Evolutionary conservation across 2,797 vertebrate genomes (phyloP).

Genomic region (Pteronotus mesoamericanus): DNA sequence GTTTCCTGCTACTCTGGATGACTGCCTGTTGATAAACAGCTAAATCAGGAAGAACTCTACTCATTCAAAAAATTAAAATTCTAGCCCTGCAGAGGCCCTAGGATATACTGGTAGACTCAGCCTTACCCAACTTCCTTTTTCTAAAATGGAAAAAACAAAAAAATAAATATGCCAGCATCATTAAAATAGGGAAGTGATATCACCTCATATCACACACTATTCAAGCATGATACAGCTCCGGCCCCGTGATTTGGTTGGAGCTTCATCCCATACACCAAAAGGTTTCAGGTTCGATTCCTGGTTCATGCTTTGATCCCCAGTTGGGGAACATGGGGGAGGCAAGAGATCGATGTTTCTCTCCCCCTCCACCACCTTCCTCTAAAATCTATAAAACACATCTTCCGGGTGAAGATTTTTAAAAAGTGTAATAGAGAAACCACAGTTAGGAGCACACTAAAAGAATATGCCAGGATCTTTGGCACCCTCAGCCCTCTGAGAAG

Average conservation of each 20-base stretch:
- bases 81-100: not conserved
- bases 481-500: not conserved
- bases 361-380: not conserved
- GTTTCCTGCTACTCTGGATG: not conserved
- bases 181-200: not conserved
- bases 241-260: not conserved
- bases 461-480: not conserved
- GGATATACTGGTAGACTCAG: not conserved
- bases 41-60: not conserved
- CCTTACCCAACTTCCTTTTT: not conserved
- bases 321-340: not conserved
- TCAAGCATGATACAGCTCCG: not conserved
- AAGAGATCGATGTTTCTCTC: not conserved
- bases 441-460: not conserved
- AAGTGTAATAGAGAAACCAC: not conserved
- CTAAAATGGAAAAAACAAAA: not conserved
- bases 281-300: not conserved
- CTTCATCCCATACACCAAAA: not conserved
- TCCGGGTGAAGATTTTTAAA: not conserved
- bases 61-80: not conserved
- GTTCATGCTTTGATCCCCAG: not conserved
- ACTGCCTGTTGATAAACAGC: not conserved
- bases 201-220: not conserved
- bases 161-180: not conserved
- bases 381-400: not conserved